These are phyloP conservation scores for Rafetus swinhoei DNA, from an alignment of 2,113 vertebrate species.

Conservation along the genomic window DNA sequence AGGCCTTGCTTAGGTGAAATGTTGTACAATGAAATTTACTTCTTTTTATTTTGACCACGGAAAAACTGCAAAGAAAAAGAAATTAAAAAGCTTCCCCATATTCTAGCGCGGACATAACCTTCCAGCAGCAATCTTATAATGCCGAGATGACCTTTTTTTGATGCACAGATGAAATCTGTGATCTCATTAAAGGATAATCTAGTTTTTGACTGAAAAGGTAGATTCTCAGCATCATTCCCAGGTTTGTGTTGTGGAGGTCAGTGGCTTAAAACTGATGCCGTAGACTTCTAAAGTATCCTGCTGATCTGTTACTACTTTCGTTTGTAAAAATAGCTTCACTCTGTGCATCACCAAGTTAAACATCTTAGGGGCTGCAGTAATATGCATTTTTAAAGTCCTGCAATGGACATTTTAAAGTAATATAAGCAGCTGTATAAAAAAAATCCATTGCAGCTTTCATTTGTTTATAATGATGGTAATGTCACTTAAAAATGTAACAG, in stretches of 20 bases:
- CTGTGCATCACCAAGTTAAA: conserved; percentile 58
- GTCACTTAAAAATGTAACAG: conserved; percentile 28
- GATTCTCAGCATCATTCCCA: conserved; percentile 33
- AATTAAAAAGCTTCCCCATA: not conserved
- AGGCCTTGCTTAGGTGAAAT: conserved; percentile 13
- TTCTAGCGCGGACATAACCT: conserved; percentile 5
- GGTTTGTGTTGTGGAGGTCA: conserved; percentile 42
- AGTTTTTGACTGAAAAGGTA: conserved; percentile 57
- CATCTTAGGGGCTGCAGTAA: conserved; percentile 31
- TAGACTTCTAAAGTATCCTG: conserved; percentile 43
- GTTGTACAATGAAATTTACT: not conserved
- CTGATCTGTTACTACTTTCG: conserved; percentile 27
- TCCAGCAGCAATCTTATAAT: not conserved
- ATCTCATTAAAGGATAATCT: conserved; percentile 62
- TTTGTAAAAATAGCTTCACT: conserved; percentile 70
- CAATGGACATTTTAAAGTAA: conserved; percentile 33
- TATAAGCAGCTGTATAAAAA: conserved; percentile 20
- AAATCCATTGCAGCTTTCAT: not conserved
- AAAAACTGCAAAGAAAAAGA: not conserved
- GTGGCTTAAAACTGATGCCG: conserved; percentile 19
- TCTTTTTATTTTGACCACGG: not conserved
- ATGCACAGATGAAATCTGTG: conserved; percentile 28
- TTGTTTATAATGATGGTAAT: conserved; percentile 11
- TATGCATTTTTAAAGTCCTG: conserved; percentile 40
- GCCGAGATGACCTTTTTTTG: conserved; percentile 58